These are phyloP conservation scores for Archivesica marissinica DNA, from an alignment of 1,140 invertebrate genomes.

Conservation along the genomic window DNA sequence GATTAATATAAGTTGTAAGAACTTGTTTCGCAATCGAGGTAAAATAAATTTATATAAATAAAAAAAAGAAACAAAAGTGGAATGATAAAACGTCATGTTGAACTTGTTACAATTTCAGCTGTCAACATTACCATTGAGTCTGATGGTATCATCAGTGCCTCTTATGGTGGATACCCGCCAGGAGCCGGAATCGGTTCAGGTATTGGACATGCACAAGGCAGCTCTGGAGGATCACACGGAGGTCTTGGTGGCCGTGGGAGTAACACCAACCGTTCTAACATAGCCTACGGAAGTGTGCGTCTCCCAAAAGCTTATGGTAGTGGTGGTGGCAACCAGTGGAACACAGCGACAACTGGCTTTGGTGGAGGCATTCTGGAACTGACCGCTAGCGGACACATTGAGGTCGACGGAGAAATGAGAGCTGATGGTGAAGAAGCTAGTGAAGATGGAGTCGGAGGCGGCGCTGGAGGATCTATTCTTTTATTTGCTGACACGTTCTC, in stretches of 20 bases:
- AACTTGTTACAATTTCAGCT: conserved; percentile 70
- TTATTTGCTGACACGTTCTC: conserved; percentile 48
- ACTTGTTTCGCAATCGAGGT: no score
- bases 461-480: conserved; percentile 70
- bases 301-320: conserved; percentile 71
- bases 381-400: conserved; percentile 66
- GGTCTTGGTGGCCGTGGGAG: conserved; percentile 73
- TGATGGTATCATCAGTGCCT: conserved; percentile 71
- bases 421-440: conserved; percentile 67
- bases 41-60: no score
- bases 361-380: conserved; percentile 74
- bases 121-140: conserved; percentile 75
- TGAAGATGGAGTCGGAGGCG: conserved; percentile 66
- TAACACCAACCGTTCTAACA: conserved; percentile 23
- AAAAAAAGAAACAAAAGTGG: no score
- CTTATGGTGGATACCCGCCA: conserved; percentile 64
- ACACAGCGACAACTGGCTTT: conserved; percentile 4
- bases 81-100: no score
- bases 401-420: conserved; percentile 70
- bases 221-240: conserved; percentile 74
- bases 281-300: conserved; percentile 63
- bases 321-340: conserved; percentile 61
- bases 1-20: no score
- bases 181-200: conserved; percentile 66
- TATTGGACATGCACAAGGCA: conserved; percentile 44